These are phyloP conservation scores for Cirrhinus molitorella DNA, from an alignment of 2,797 vertebrate species.

Conservation along the genomic window DNA sequence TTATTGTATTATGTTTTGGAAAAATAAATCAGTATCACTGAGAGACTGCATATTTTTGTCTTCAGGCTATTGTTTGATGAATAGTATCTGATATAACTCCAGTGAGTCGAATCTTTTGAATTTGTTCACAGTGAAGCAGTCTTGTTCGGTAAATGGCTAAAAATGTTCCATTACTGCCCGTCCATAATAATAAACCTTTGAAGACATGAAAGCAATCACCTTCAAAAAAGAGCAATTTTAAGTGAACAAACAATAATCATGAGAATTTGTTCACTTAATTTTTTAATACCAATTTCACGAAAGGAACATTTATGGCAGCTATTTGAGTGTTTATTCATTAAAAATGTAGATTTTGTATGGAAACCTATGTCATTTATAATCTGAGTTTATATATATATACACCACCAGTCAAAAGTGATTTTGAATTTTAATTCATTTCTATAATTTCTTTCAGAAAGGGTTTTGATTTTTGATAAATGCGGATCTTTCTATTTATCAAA, in stretches of 20 bases:
- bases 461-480: too few relatives aligned
- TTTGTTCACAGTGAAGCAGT: background rate
- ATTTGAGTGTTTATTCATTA: background rate
- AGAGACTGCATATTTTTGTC: background rate
- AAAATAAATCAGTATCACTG: conserved; percentile 39
- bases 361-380: background rate
- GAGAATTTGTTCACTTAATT: background rate
- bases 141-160: background rate
- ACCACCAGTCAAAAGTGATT: too few relatives aligned
- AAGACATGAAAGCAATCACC: background rate
- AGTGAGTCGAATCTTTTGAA: background rate
- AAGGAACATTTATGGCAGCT: background rate
- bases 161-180: background rate
- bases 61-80: background rate
- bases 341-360: background rate
- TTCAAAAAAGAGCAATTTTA: background rate
- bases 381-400: background rate
- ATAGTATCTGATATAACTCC: background rate
- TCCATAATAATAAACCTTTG: background rate
- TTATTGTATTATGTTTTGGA: conserved; percentile 60
- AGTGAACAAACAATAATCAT: background rate
- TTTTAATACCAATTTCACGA: background rate
- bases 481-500: too few relatives aligned
- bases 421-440: too few relatives aligned
- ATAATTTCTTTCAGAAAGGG: too few relatives aligned